Base-by-base conservation (phyloP, 2,888 invertebrate genomes). In the Nycteola revayana region DNA sequence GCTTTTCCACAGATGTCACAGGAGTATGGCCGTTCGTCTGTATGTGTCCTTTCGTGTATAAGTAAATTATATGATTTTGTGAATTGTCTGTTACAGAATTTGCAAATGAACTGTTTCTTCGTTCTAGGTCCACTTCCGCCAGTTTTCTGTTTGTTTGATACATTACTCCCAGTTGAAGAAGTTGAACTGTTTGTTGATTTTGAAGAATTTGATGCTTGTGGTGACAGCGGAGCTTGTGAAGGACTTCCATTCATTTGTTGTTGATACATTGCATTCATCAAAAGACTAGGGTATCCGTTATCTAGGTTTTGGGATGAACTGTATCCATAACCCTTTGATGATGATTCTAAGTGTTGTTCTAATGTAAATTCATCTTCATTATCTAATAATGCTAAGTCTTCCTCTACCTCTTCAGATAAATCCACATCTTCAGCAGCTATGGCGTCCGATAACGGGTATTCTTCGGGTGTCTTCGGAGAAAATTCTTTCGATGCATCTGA, bases 1-100 rank as follows among this genome's bases (percentile, higher is more conserved):
- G 98, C 97, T 86, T 99, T 99, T 38, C 96, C 96, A 80, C 99
- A 99, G 63, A 98, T 96, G 85, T 99, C 98, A 90, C 99, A 99
- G 9, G 96, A 96, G 79, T 98, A 99, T 1, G 98, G 98, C 50
- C 98, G 89, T 84, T 99, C 99, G 75, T 98, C 98, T 21, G 98
- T 99, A 75, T 99, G 98, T 9, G 98, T 99, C 70, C 98, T 90
- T 77, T 98, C 98, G 87, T 99, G 99, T 62, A 99, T 99, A 61
- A 98, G 90, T 67, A 99, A 90, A 86, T 99, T 99, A 85, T 98
- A 99, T 28, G 96, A 97, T 89, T 99, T 99, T 49, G 98, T 98
- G 82, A 99, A 99, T 75, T 98, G 97, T 30, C 99, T 92, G 77
- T 96, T 96, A 82, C 99, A 99, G 88, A 96, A 99, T 86, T 97